phyloP scores from a whole-genome alignment of 2,888 invertebrate species.

The Theodoxus fluviatilis region DNA sequence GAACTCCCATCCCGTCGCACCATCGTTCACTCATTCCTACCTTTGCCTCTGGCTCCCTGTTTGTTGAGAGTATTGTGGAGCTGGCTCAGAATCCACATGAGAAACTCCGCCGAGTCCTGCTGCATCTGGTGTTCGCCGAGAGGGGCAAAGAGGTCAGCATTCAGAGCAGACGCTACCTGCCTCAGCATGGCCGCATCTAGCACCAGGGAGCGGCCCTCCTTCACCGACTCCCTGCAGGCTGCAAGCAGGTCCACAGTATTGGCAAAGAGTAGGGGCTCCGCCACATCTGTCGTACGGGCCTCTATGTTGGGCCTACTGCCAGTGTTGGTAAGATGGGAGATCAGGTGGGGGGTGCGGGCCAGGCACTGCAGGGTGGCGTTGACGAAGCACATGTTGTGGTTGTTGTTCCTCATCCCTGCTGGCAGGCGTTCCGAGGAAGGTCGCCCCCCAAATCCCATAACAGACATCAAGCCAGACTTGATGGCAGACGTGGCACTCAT shows the following conservation, averaged over 20 bases:
- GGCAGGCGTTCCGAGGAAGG: conserved; percentile 35
- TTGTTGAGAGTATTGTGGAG: conserved; percentile 55
- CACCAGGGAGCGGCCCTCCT: conserved; percentile 30
- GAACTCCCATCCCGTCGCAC: too few relatives aligned
- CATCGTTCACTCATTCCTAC: too few relatives aligned
- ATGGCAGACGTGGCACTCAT: too few relatives aligned
- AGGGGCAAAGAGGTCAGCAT: conserved; percentile 41
- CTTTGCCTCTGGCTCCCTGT: too few relatives aligned
- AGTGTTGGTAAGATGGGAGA: too few relatives aligned
- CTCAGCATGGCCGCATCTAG: conserved; percentile 44
- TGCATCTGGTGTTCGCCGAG: conserved; percentile 45
- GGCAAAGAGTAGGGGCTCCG: conserved; percentile 45
- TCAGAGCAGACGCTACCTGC: conserved; percentile 44
- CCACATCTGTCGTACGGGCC: conserved; percentile 41
- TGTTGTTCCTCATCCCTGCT: conserved; percentile 55
- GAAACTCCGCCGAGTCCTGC: conserved; percentile 62
- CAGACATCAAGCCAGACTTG: conserved; percentile 45
- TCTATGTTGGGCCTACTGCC: too few relatives aligned
- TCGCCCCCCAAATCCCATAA: conserved; percentile 41
- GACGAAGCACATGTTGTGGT: conserved; percentile 61
- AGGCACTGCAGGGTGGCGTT: conserved; percentile 62
- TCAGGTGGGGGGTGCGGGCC: conserved; percentile 52
- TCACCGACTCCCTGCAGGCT: conserved; percentile 39
- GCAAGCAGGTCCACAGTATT: conserved; percentile 43
- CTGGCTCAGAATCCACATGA: conserved; percentile 58